Evolutionary conservation across 2,888 invertebrate genomes (phyloP), one percentile per base, ranked within the genome.

Genomic region (Apotomis capreana): DNA sequence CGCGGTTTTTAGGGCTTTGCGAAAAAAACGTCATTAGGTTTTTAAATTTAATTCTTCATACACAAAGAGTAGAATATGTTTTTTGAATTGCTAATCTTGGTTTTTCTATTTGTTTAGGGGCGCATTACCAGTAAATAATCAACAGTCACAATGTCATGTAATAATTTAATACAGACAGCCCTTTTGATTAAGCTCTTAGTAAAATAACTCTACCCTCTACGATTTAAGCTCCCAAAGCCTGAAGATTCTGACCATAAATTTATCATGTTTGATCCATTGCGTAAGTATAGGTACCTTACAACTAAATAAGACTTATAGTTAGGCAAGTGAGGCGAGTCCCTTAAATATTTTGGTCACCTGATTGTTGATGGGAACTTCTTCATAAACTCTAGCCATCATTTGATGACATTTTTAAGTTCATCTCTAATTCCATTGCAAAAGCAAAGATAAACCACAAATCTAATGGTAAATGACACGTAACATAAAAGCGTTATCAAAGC

Each of bases 1-100:
- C 68, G 64, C 57, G 65, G 55, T 60, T 61, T 70, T 68, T 72
- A 63, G 58, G 63, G 68, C 71, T 72, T 58, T 61, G 61, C 55
- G 51, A 68, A 71, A 68, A 62, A 71, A 61, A 55, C 49, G 46
- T 64, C 68, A 36, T 68, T 71, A 61, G 61, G 57, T 59, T 52
- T 72, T 72, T 63, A 55, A 67, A 61, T 68, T 68, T 61, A 26
- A 65, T 65, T 65, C 57, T 65, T 46, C 26, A 26, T 26, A 55
- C 65, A 55, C 46, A 65, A 55, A 44, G 54, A 55, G 15, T 57
- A 12, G 12, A 64, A 65, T 65, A 46, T 57, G 36, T 36, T 36
- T 49, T 57, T 65, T 65, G 65, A 65, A 65, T 55, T 65, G 65
- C 36, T 65, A 57, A 65, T 65, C 26, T 26, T 13, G 26, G n/a